Evolutionary conservation across 2,888 invertebrate genomes (phyloP).

Genomic region (Palloptera scutellata): DNA sequence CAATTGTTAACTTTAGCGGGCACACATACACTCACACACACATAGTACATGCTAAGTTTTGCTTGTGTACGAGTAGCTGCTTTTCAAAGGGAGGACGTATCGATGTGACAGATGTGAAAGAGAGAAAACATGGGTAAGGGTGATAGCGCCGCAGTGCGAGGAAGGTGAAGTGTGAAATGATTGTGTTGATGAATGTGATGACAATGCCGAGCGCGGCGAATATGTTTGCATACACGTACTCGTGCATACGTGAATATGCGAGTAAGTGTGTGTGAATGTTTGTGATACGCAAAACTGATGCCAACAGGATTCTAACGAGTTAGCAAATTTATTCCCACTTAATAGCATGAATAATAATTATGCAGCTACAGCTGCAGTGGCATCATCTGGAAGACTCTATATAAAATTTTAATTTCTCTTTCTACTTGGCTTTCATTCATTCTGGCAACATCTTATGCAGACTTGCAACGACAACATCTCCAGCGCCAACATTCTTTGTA

Average conservation of each 20-base stretch:
- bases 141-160: neutral
- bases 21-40: constrained; percentile 3
- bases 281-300: constrained; percentile 20
- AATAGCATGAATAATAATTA: constrained; percentile 27
- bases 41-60: neutral
- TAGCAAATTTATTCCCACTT: constrained; percentile 36
- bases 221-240: neutral
- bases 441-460: too few species aligned
- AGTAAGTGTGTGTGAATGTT: neutral
- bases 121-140: neutral
- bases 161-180: neutral
- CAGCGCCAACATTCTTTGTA: too few species aligned
- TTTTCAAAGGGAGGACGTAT: neutral
- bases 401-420: too few species aligned
- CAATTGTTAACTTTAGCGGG: constrained; percentile 20
- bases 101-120: neutral
- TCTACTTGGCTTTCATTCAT: too few species aligned
- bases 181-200: constrained; percentile 26
- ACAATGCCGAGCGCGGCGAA: constrained; percentile 13
- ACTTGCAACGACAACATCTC: too few species aligned
- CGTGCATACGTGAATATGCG: neutral
- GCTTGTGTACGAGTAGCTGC: neutral
- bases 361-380: neutral
- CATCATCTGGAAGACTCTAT: too few species aligned
- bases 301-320: constrained; percentile 35